Evolutionary conservation across 2,888 invertebrate genomes (phyloP).

Genomic region (Philhelius pedissequus): DNA sequence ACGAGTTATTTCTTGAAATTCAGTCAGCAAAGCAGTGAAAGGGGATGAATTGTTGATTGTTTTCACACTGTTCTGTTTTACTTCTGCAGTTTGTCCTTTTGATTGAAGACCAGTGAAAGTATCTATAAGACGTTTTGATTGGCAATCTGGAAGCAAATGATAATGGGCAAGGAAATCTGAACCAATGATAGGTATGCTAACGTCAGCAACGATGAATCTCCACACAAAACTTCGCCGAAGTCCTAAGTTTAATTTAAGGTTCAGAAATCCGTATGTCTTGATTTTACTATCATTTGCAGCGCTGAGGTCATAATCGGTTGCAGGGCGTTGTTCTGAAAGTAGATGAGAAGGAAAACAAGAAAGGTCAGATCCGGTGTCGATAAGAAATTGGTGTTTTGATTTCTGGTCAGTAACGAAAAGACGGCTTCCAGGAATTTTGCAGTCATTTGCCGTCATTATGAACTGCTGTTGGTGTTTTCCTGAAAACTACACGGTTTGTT

Average conservation of each 20-base stretch:
- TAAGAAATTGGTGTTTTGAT: conserved; percentile 16
- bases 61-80: no score
- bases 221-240: conserved; percentile 61
- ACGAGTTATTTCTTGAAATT: no score
- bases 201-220: no score
- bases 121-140: no score
- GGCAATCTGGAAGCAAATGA: no score
- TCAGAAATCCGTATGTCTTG: conserved; percentile 69
- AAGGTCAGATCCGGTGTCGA: conserved; percentile 22
- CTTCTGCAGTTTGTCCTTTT: no score
- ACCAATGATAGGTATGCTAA: no score
- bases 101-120: no score
- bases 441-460: no score
- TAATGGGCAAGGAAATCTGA: no score
- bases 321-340: not conserved
- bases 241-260: conserved; percentile 69
- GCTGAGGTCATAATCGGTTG: conserved; percentile 66
- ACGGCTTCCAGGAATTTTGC: no score
- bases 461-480: not conserved
- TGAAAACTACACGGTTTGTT: not conserved
- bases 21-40: no score
- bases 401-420: conserved; percentile 10
- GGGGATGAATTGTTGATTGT: not conserved
- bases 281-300: conserved; percentile 72
- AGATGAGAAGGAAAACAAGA: not conserved